These are phyloP conservation scores for Epinephelus cyanopodus DNA, from an alignment of 2,113 vertebrate species.

Conservation along the genomic window DNA sequence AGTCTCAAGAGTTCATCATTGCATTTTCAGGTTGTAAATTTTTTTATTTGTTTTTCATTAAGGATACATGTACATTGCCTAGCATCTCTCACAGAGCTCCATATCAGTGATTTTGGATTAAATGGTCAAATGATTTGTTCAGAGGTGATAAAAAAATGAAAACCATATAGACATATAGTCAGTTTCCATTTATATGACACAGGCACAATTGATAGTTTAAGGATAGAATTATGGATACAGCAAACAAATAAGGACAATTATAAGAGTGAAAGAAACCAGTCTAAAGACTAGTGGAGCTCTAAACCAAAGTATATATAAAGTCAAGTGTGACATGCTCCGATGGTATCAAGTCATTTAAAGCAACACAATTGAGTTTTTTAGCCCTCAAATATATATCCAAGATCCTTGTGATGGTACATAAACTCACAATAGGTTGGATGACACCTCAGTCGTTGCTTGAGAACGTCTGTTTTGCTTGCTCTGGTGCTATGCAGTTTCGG, in stretches of 20 bases:
- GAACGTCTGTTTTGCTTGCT: too few relatives aligned
- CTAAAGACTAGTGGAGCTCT: not conserved
- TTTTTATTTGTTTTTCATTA: not conserved
- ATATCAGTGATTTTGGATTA: not conserved
- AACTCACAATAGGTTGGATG: too few relatives aligned
- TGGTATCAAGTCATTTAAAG: not conserved
- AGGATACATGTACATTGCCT: not conserved
- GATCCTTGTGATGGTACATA: too few relatives aligned
- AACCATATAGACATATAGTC: not conserved
- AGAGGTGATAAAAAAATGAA: not conserved
- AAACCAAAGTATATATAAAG: not conserved
- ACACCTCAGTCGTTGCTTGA: too few relatives aligned
- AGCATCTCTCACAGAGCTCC: not conserved
- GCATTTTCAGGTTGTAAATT: not conserved
- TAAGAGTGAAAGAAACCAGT: not conserved
- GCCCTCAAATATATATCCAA: too few relatives aligned
- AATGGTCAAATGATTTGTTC: not conserved
- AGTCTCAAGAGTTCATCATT: not conserved
- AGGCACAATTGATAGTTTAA: not conserved
- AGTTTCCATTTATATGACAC: not conserved
- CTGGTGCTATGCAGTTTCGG: too few relatives aligned
- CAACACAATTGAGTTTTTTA: too few relatives aligned
- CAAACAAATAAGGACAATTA: not conserved
- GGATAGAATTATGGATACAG: not conserved
- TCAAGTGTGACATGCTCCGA: conserved; percentile 16